These are phyloP conservation scores for Leptodactylus fuscus DNA, from an alignment of 2,113 vertebrate genomes.

Conservation along the genomic window DNA sequence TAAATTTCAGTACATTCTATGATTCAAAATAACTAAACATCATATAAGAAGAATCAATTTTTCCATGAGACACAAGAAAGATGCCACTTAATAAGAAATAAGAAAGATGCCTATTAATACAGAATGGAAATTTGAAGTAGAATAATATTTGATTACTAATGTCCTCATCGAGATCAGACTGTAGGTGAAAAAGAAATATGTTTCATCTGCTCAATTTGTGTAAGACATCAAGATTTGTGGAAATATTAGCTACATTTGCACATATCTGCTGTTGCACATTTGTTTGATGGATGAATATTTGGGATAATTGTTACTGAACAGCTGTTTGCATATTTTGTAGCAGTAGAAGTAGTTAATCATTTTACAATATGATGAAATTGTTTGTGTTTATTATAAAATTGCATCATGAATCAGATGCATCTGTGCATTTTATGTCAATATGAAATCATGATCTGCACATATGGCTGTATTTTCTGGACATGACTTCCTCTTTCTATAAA, in stretches of 20 bases:
- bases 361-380: constrained; percentile 9
- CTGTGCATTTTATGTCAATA: constrained; percentile 9
- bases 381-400: constrained; percentile 44
- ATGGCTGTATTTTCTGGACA: constrained; percentile 9
- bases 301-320: constrained; percentile 46
- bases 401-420: constrained; percentile 12
- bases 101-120: not conserved
- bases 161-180: not conserved
- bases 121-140: not conserved
- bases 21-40: not conserved
- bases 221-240: constrained; percentile 31
- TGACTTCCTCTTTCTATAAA: not conserved
- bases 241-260: constrained; percentile 42
- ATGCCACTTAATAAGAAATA: not conserved
- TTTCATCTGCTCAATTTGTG: not conserved
- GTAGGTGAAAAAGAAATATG: not conserved
- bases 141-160: constrained; percentile 2
- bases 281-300: constrained; percentile 54
- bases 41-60: constrained; percentile 10
- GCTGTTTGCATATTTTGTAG: constrained; percentile 31
- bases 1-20: constrained; percentile 14
- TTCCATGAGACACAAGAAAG: not conserved
- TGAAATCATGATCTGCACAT: constrained; percentile 9
- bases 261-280: constrained; percentile 49
- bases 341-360: constrained; percentile 28